A percentile compares a stretch with the other conserved stretches of the same genome.
phyloP scores from a whole-genome alignment of 2,113 vertebrate genomes.

The Callipepla squamata region DNA sequence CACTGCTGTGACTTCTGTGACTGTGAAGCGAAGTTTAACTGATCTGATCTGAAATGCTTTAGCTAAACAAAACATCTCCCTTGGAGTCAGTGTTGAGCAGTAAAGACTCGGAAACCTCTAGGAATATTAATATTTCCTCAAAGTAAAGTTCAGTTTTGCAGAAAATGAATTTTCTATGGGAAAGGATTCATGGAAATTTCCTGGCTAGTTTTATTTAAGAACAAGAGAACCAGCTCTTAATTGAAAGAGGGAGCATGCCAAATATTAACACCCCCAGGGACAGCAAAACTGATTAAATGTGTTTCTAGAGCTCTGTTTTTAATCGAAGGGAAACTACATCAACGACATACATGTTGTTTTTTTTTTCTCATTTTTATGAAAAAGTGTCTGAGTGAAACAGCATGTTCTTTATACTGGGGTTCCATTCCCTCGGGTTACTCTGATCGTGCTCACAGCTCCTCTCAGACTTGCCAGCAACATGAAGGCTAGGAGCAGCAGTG shows the following conservation, averaged over 20 bases:
- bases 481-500: neutral
- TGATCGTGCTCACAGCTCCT: neutral
- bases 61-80: neutral
- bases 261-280: conserved; percentile 59
- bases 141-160: conserved; percentile 25
- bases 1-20: neutral
- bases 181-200: conserved; percentile 45
- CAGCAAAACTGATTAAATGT: conserved; percentile 63
- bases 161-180: conserved; percentile 23
- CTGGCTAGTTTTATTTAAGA: conserved; percentile 50
- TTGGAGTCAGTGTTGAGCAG: neutral
- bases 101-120: conserved; percentile 31
- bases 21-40: neutral
- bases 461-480: rapidly evolving
- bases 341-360: conserved; percentile 22
- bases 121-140: neutral
- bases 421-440: neutral
- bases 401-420: conserved; percentile 45
- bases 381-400: conserved; percentile 53
- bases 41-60: neutral
- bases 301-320: conserved; percentile 63
- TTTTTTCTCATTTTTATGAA: conserved; percentile 49
- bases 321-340: conserved; percentile 54
- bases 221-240: conserved; percentile 40
- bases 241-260: conserved; percentile 51